Evolutionary conservation across 2,113 vertebrate species (phyloP).

Genomic region (Myocastor coypus): DNA sequence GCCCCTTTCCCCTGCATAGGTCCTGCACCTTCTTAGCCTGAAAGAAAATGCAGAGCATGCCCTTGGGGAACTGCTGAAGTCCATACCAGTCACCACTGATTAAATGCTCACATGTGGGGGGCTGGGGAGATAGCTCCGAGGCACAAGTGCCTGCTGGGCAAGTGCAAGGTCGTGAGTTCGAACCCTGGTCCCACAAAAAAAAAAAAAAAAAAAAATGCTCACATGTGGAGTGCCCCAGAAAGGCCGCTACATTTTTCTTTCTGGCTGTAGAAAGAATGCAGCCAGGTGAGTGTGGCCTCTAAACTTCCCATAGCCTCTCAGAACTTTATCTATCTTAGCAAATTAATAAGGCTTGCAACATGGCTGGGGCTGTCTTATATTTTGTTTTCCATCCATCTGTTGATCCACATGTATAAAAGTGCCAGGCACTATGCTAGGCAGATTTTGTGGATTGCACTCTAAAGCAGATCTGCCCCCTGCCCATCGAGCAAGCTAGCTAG

Average conservation of each 20-base stretch:
- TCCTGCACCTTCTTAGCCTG: not conserved
- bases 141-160: too few species aligned
- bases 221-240: accelerated
- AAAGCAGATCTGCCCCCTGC: not conserved
- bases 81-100: not conserved
- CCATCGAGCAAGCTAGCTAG: too few species aligned
- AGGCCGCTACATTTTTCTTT: accelerated
- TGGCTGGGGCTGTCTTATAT: not conserved
- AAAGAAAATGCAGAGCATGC: not conserved
- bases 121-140: too few species aligned
- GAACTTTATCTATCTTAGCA: not conserved
- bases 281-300: not conserved
- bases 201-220: too few species aligned
- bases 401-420: not conserved
- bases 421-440: not conserved
- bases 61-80: too few species aligned
- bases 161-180: too few species aligned
- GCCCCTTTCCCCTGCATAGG: too few species aligned
- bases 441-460: not conserved
- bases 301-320: not conserved
- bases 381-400: not conserved
- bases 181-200: too few species aligned
- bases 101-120: accelerated
- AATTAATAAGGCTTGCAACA: not conserved
- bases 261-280: not conserved